phyloP scores from a whole-genome alignment of 2,888 invertebrate species.

The Caenorhabditis plicata region DNA sequence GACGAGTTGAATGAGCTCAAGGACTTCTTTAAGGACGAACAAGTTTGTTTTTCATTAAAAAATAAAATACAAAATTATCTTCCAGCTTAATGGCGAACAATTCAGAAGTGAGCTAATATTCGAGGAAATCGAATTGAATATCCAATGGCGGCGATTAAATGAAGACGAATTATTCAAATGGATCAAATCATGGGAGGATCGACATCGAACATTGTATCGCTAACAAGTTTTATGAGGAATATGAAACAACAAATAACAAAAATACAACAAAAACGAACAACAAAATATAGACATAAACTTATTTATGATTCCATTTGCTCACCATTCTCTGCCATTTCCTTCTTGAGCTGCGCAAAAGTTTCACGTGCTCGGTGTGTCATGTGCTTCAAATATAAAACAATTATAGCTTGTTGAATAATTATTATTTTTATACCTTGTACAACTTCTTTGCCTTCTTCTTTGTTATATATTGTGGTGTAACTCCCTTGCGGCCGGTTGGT shows the following conservation, averaged over 20 bases:
- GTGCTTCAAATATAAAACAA: no score
- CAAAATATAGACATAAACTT: no score
- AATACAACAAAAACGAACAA: no score
- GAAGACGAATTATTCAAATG: conserved; percentile 40
- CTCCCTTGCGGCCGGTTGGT: conserved; percentile 24
- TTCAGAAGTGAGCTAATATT: conserved; percentile 44
- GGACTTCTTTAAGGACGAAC: conserved; percentile 65
- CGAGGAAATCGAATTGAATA: conserved; percentile 52
- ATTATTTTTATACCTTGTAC: conserved; percentile 14
- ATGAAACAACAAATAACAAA: no score
- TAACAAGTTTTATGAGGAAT: no score
- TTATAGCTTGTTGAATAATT: neutral
- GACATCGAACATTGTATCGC: conserved; percentile 19
- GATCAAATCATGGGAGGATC: conserved; percentile 37
- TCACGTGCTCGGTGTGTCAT: no score
- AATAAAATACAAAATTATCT: neutral
- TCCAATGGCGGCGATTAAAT: conserved; percentile 54
- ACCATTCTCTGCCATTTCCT: no score
- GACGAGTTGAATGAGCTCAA: conserved; percentile 45
- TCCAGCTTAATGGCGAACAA: conserved; percentile 36
- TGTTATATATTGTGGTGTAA: conserved; percentile 24
- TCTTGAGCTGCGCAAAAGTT: no score
- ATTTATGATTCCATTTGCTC: no score
- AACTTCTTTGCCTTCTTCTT: conserved; percentile 33
- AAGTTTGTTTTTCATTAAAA: conserved; percentile 65